These are phyloP conservation scores for Armadillidium nasatum DNA, from an alignment of 1,140 invertebrate species.

Conservation along the genomic window DNA sequence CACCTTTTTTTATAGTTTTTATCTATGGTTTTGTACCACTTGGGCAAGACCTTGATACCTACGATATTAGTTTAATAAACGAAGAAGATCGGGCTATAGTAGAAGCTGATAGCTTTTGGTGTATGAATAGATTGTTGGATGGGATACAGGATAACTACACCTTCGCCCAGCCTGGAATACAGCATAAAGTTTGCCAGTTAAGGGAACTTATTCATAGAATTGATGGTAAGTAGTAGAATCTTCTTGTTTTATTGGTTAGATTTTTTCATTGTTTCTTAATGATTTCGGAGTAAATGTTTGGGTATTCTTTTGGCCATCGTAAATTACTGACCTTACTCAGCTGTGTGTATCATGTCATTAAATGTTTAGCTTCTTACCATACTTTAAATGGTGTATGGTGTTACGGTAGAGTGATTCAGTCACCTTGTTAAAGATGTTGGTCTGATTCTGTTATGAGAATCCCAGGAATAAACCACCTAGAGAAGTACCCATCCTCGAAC, in stretches of 20 bases:
- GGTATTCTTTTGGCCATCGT: too few relatives aligned
- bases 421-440: too few relatives aligned
- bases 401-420: too few relatives aligned
- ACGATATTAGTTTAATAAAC: constrained; percentile 71
- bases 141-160: constrained; percentile 99
- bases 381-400: too few relatives aligned
- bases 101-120: constrained; percentile 99
- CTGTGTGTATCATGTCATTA: too few relatives aligned
- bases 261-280: too few relatives aligned
- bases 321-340: too few relatives aligned
- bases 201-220: constrained; percentile 94
- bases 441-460: too few relatives aligned
- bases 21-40: constrained; percentile 79
- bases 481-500: too few relatives aligned
- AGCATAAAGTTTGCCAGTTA: constrained; percentile 75
- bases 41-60: constrained; percentile 64
- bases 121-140: constrained; percentile 91
- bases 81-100: constrained; percentile 76
- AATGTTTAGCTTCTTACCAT: too few relatives aligned
- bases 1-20: constrained; percentile 97
- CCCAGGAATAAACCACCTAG: too few relatives aligned
- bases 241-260: neutral
- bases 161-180: constrained; percentile 89
- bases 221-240: constrained; percentile 62
- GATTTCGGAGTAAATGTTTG: too few relatives aligned